Evolutionary conservation across 2,888 invertebrate species (phyloP).

Genomic region (Hedya salicella): DNA sequence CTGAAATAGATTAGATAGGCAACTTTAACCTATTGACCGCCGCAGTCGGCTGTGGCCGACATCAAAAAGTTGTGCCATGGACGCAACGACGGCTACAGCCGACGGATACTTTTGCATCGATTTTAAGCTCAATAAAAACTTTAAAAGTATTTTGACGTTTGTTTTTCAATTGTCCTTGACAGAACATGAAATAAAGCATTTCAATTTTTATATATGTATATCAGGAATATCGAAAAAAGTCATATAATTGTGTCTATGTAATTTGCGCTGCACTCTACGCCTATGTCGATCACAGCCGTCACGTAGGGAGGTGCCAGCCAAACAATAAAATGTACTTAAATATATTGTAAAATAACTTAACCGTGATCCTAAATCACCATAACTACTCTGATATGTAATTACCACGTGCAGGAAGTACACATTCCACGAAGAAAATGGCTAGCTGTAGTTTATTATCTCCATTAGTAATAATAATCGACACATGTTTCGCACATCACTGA

Average conservation of each 20-base stretch:
- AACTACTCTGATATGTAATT: not conserved
- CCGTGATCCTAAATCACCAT: not conserved
- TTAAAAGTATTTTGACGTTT: not conserved
- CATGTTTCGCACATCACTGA: no score
- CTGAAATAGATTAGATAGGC: no score
- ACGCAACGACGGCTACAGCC: slow-evolving; percentile 4
- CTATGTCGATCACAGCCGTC: not conserved
- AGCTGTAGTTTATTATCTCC: not conserved
- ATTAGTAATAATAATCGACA: slow-evolving; percentile 3
- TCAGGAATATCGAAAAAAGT: not conserved
- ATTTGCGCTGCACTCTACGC: not conserved
- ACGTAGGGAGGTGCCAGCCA: slow-evolving; percentile 2
- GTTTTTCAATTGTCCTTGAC: not conserved
- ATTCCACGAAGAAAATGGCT: slow-evolving; percentile 1
- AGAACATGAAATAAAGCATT: not conserved
- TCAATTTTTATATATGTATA: not conserved
- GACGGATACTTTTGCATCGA: not conserved
- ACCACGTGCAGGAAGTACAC: slow-evolving; percentile 1
- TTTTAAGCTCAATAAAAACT: slow-evolving; percentile 1
- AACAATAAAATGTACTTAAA: not conserved
- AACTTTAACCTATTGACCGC: not conserved
- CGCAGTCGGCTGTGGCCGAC: not conserved
- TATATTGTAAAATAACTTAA: not conserved
- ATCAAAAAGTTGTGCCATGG: slow-evolving; percentile 2
- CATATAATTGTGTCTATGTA: not conserved